These are phyloP conservation scores for Andrena cerasifolii DNA, from an alignment of 1,140 invertebrate genomes.

Conservation along the genomic window DNA sequence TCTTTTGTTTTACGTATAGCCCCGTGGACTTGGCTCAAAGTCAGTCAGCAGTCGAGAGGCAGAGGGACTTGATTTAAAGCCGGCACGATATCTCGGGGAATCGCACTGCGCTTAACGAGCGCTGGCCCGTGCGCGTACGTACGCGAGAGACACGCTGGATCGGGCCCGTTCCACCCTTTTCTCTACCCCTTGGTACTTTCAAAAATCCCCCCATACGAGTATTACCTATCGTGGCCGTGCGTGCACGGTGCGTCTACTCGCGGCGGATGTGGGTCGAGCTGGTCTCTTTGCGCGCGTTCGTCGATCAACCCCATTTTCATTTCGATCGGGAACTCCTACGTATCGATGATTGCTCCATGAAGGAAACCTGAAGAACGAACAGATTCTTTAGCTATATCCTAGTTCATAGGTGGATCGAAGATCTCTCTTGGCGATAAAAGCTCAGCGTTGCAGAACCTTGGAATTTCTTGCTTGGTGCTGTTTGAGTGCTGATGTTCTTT, in stretches of 20 bases:
- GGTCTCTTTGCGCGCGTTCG: slow-evolving; percentile 18
- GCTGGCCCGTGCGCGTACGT: slow-evolving; percentile 53
- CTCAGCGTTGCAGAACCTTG: too few relatives aligned
- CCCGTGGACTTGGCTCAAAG: slow-evolving; percentile 75
- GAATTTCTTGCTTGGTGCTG: too few relatives aligned
- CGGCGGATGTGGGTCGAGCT: slow-evolving; percentile 49
- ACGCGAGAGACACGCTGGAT: slow-evolving; percentile 25
- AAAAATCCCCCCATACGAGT: neutral
- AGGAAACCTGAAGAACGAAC: too few relatives aligned
- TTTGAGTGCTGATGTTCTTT: too few relatives aligned
- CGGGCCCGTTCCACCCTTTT: slow-evolving; percentile 9
- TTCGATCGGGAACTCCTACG: neutral
- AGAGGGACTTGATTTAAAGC: slow-evolving; percentile 80
- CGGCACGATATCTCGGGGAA: slow-evolving; percentile 78
- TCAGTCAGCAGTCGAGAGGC: slow-evolving; percentile 75
- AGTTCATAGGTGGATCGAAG: too few relatives aligned
- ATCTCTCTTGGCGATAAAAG: too few relatives aligned
- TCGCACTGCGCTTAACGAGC: slow-evolving; percentile 79
- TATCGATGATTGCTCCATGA: neutral
- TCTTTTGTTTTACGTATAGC: slow-evolving; percentile 80
- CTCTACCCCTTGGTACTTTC: neutral
- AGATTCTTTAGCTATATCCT: too few relatives aligned
- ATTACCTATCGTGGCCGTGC: slow-evolving; percentile 19
- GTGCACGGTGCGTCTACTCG: neutral
- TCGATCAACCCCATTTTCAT: neutral